Evolutionary conservation across 2,113 vertebrate species (phyloP).

Genomic region (Ophthalmotilapia sp.): DNA sequence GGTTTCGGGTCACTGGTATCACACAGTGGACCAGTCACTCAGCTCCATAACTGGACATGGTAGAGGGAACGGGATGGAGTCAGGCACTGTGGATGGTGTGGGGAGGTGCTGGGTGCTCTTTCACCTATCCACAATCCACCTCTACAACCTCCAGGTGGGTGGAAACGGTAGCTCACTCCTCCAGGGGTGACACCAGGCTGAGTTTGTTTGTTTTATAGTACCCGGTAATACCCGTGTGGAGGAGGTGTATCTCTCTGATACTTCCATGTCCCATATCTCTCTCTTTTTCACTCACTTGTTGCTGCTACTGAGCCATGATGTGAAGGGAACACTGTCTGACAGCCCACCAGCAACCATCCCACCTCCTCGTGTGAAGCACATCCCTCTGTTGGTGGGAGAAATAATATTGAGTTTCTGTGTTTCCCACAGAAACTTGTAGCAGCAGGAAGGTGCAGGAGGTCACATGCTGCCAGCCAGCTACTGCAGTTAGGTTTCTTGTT

Average conservation of each 20-base stretch:
- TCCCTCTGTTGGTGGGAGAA: slow-evolving; percentile 44
- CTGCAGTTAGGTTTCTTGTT: background rate
- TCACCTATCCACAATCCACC: background rate
- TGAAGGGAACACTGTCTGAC: background rate
- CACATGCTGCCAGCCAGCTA: slow-evolving; percentile 33
- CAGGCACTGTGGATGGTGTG: background rate
- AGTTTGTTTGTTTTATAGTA: slow-evolving; percentile 32
- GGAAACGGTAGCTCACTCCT: background rate
- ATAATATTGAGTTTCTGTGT: slow-evolving; percentile 56
- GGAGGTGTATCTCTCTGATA: background rate
- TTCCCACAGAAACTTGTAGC: slow-evolving; percentile 53
- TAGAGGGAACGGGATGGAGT: slow-evolving; percentile 7
- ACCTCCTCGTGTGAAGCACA: slow-evolving; percentile 10
- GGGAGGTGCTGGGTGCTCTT: background rate
- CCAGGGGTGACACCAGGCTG: background rate
- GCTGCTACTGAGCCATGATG: background rate
- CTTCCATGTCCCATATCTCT: background rate
- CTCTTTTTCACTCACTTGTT: background rate
- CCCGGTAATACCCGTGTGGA: background rate
- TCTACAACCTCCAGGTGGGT: background rate
- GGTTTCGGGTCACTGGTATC: slow-evolving; percentile 65
- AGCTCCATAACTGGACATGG: slow-evolving; percentile 33
- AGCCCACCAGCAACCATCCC: background rate
- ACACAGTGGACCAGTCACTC: slow-evolving; percentile 69
- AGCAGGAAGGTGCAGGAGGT: slow-evolving; percentile 1